These are phyloP conservation scores for Pseudochromis fuscus DNA, from an alignment of 2,797 vertebrate genomes.

Conservation along the genomic window DNA sequence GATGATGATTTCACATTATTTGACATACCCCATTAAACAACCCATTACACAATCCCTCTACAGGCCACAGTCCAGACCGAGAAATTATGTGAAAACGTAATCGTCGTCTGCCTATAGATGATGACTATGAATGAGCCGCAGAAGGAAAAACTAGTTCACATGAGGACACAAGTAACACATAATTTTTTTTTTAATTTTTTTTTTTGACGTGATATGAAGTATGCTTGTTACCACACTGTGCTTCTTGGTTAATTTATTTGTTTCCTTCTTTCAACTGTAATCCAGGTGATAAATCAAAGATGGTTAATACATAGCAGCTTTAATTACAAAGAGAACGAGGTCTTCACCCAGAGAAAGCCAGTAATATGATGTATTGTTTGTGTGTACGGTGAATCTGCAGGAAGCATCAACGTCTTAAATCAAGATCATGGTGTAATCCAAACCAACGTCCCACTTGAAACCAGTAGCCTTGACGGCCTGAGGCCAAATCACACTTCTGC, in stretches of 20 bases:
- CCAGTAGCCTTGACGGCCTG: conserved; percentile 59
- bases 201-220: background rate
- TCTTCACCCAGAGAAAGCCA: conserved; percentile 34
- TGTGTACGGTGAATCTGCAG: conserved; percentile 52
- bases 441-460: conserved; percentile 56
- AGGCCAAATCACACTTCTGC: conserved; percentile 74
- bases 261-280: conserved; percentile 44
- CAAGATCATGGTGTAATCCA: conserved; percentile 53
- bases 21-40: conserved; percentile 13
- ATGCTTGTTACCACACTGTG: background rate
- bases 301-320: conserved; percentile 37
- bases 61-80: background rate
- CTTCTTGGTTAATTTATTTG: conserved; percentile 44
- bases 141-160: conserved; percentile 27
- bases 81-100: conserved; percentile 20
- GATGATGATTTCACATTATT: conserved; percentile 25
- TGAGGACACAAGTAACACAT: conserved; percentile 29
- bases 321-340: conserved; percentile 17
- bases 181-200: background rate
- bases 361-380: conserved; percentile 45
- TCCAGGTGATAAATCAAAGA: conserved; percentile 33
- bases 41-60: conserved; percentile 1
- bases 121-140: conserved; percentile 6
- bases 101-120: conserved; percentile 14
- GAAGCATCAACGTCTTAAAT: conserved; percentile 65